Base-by-base conservation (phyloP, 2,113 vertebrate genomes). In the Pleuronectes platessa region DNA sequence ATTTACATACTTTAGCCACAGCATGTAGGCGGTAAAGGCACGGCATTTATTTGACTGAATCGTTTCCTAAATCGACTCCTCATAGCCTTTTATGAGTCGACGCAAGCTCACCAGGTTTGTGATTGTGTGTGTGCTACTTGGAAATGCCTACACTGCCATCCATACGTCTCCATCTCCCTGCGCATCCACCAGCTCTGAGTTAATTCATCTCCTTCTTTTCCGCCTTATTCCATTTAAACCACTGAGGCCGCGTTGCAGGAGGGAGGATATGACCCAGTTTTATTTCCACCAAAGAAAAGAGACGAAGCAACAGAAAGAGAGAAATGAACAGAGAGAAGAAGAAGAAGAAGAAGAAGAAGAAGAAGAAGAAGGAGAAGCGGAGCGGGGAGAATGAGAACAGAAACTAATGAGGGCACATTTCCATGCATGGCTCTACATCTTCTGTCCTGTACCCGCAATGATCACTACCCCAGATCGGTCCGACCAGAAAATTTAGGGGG, bases 381-480 rank as follows among this genome's bases (percentile, higher is more conserved):
- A 51, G 47, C 18, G 47, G 23, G 27, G 5, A 54, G 42, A 49
- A 88, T 79, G 81, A 82, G 75, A 85, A 73, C 59, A 72, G 72
- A 75, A 68, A 78, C 76, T 86, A 88, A 91, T 86, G 76, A 88
- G 86, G 70, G 71, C 79, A 78, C 70, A 92, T 94, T 90, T 90
- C 55, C 76, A 89, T 86, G 63, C 73, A 58, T 59, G 76, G 68
- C 61, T 78, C 61, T 47, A 26, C 63, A 78, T 78, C 71, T 61
- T 79, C 59, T 69, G 69, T 63, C 60, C 42, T 72, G 1, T 31
- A 37, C 24, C 18, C 23, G 54, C 61, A 64, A 53, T 67, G 59
- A 86, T 80, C 58, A 70, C 9, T 54, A 66, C 12, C 27, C n/a
- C 67, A 40, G 26, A 68, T 75, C 31, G 64, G 66, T 66, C 63